Evolutionary conservation across 2,797 vertebrate genomes (phyloP).

Genomic region (Pseudomugil tenellus): DNA sequence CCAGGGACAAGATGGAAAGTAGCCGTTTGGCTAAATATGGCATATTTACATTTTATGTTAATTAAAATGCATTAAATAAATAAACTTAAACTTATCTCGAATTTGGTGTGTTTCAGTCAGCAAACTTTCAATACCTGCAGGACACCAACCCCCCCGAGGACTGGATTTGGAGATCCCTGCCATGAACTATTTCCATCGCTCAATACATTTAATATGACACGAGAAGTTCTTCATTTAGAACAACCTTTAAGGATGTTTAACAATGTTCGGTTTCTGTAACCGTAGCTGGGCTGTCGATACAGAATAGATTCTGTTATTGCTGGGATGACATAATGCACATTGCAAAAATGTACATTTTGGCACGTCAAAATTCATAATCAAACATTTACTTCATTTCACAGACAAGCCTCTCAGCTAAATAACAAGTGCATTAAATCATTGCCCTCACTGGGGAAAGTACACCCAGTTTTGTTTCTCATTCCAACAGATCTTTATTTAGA

Average conservation of each 20-base stretch:
- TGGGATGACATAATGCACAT: background rate
- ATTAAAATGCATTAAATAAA: too few relatives aligned
- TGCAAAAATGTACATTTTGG: background rate
- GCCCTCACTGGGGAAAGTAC: conserved; percentile 36
- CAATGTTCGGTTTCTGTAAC: conserved; percentile 13
- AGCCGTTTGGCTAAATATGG: too few relatives aligned
- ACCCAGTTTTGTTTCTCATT: conserved; percentile 52
- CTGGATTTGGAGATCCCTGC: too few relatives aligned
- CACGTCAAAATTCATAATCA: background rate
- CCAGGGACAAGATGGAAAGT: too few relatives aligned
- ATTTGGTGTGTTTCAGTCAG: too few relatives aligned
- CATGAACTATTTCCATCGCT: too few relatives aligned
- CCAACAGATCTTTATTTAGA: conserved; percentile 68
- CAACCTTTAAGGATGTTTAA: too few relatives aligned
- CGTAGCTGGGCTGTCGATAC: conserved; percentile 18
- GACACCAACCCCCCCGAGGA: too few relatives aligned
- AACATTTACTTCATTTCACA: conserved; percentile 17
- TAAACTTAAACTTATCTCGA: too few relatives aligned
- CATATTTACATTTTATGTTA: too few relatives aligned
- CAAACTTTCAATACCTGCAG: too few relatives aligned
- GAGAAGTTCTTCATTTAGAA: conserved; percentile 30
- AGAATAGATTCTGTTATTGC: background rate
- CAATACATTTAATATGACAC: conserved; percentile 50
- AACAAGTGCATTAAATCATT: conserved; percentile 31
- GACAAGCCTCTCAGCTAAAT: conserved; percentile 23